Base-by-base conservation (phyloP, 2,113 vertebrate genomes). In the Rostratula benghalensis region DNA sequence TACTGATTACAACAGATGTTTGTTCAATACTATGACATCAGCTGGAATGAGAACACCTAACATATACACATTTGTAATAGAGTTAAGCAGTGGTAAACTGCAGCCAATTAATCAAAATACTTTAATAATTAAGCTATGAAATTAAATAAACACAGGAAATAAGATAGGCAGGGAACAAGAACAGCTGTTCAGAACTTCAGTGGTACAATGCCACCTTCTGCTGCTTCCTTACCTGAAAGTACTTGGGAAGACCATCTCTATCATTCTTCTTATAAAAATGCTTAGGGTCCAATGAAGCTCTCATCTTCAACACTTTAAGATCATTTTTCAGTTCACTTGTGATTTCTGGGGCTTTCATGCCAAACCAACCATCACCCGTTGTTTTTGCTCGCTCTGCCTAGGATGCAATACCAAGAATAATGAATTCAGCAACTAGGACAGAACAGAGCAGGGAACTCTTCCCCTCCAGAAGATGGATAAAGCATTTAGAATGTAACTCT, bases 241-340 rank as follows among this genome's bases (percentile, higher is more conserved):
- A 99, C 85, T 99, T 99, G 65, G 99, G 99, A 51, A 99, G 98
- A 24, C 99, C 99, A 30, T 99, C 99, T 97, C 99, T 97, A 93
- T 99, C 99, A 15, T 99, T 99, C 97, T 99, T 99, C 98, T 99
- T 99, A 93, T 99, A 99, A 97, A 99, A 99, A 50, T 98, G 98
- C 95, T 99, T 99, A 15, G 99, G 98, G 90, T 99, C 99, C 98
- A 99, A 89, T 0, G 98, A 98, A 48, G 98, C 98, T 94, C 99
- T 99, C 99, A 99, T 99, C 96, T 99, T 98, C 91, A 99, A 97
- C 63, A 98, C 98, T 78, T 98, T 98, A 35, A 99, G 98, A 90
- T 99, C 99, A 59, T 98, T 99, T 95, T 98, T 99, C 76, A 99
- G 95, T 93, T 99, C 99, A 33, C 96, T 97, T 8, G 99, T 98